Evolutionary conservation across 2,797 vertebrate species (phyloP).

Genomic region (Myotis myotis): DNA sequence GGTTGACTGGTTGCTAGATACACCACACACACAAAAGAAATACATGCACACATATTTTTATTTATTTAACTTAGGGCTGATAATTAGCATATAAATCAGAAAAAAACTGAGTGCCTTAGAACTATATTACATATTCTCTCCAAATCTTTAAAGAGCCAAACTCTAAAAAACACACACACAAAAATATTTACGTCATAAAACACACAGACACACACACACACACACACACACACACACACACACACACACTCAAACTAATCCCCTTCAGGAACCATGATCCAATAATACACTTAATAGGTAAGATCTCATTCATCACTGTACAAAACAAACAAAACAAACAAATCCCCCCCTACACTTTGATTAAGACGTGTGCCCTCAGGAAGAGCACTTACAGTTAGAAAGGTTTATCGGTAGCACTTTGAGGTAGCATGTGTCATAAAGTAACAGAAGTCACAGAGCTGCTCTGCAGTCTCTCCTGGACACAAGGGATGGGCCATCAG

Average conservation of each 20-base stretch:
- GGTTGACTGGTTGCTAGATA: background rate
- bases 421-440: slow-evolving; percentile 84
- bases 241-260: slow-evolving; percentile 58
- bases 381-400: slow-evolving; percentile 75
- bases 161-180: slow-evolving; percentile 62
- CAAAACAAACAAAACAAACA: background rate
- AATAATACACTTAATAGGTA: slow-evolving; percentile 65
- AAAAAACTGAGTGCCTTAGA: slow-evolving; percentile 53
- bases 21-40: slow-evolving; percentile 17
- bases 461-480: slow-evolving; percentile 71
- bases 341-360: slow-evolving; percentile 34
- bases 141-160: slow-evolving; percentile 66
- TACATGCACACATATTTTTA: slow-evolving; percentile 67
- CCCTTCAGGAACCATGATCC: slow-evolving; percentile 73
- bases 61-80: slow-evolving; percentile 71
- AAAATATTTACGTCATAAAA: slow-evolving; percentile 67
- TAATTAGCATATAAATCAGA: slow-evolving; percentile 64
- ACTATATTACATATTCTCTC: slow-evolving; percentile 52
- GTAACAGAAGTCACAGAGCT: slow-evolving; percentile 73
- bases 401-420: slow-evolving; percentile 79
- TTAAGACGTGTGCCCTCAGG: slow-evolving; percentile 56
- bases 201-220: slow-evolving; percentile 32
- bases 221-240: background rate
- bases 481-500: slow-evolving; percentile 57
- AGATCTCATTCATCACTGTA: slow-evolving; percentile 65